These are phyloP conservation scores for Limosa lapponica DNA, from an alignment of 2,797 vertebrate genomes.

Conservation along the genomic window DNA sequence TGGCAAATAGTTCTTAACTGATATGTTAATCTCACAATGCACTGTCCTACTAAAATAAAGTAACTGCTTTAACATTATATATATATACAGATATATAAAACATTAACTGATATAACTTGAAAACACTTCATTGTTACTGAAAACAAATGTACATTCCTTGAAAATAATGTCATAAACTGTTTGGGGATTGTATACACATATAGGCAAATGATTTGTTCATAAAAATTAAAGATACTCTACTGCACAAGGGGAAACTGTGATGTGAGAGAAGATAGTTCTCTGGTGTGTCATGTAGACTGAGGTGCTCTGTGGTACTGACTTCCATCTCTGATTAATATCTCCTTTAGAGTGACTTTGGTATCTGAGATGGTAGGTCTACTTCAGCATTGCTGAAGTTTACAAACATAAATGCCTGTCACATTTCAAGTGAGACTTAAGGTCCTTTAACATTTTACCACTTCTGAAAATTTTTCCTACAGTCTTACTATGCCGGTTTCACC, in stretches of 20 bases:
- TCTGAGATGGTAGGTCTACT: not conserved
- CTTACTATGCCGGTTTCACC: not conserved
- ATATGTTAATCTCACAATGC: not conserved
- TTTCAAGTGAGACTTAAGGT: not conserved
- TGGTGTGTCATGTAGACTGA: not conserved
- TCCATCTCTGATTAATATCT: not conserved
- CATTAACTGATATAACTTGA: not conserved
- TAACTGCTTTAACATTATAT: not conserved
- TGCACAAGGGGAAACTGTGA: not conserved
- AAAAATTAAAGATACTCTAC: not conserved
- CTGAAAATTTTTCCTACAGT: not conserved
- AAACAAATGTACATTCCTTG: not conserved
- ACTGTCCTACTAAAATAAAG: not conserved
- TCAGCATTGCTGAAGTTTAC: not conserved
- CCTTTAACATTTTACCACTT: not conserved
- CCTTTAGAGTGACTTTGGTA: not conserved
- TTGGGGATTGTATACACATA: not conserved
- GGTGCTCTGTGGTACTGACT: not conserved
- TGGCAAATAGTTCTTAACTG: not conserved
- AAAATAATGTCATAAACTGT: not conserved
- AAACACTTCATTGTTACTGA: not conserved
- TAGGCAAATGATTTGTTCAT: not conserved
- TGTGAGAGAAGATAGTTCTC: not conserved
- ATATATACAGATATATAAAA: not conserved
- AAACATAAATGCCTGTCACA: not conserved